These are phyloP conservation scores for Exocentrus adspersus DNA, from an alignment of 2,888 invertebrate genomes.

Conservation along the genomic window DNA sequence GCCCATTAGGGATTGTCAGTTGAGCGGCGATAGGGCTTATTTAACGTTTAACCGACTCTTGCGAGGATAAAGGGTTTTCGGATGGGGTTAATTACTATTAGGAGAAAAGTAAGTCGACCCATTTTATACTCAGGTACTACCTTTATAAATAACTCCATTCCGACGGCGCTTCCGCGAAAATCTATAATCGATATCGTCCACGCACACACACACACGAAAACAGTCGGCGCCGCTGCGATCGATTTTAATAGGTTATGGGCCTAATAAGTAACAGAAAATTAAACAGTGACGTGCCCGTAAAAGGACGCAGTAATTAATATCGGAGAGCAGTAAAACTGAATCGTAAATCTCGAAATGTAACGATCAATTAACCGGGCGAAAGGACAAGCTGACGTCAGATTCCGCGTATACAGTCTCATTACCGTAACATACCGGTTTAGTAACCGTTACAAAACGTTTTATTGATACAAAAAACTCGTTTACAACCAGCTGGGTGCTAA, in stretches of 20 bases:
- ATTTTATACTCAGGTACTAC: background rate
- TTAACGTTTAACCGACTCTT: too few species aligned
- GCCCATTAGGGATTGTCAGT: constrained; percentile 3
- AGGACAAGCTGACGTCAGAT: too few species aligned
- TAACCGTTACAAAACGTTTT: too few species aligned
- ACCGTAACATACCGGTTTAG: too few species aligned
- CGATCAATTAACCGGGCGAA: too few species aligned
- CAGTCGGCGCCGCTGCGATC: background rate
- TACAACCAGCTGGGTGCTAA: too few species aligned
- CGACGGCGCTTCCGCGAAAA: background rate
- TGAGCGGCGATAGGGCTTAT: background rate
- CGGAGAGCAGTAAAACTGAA: background rate
- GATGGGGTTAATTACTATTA: background rate
- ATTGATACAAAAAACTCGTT: too few species aligned
- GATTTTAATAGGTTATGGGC: background rate
- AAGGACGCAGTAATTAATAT: background rate
- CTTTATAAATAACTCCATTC: background rate
- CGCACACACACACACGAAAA: background rate
- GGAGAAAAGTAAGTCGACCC: too few species aligned
- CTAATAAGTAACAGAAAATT: background rate
- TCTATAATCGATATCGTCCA: background rate
- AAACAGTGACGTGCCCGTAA: too few species aligned
- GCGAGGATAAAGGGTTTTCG: background rate
- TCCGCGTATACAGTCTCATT: too few species aligned
- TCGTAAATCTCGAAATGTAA: too few species aligned